These are phyloP conservation scores for Pomacea maculata DNA, from an alignment of 1,140 invertebrate genomes.

Conservation along the genomic window DNA sequence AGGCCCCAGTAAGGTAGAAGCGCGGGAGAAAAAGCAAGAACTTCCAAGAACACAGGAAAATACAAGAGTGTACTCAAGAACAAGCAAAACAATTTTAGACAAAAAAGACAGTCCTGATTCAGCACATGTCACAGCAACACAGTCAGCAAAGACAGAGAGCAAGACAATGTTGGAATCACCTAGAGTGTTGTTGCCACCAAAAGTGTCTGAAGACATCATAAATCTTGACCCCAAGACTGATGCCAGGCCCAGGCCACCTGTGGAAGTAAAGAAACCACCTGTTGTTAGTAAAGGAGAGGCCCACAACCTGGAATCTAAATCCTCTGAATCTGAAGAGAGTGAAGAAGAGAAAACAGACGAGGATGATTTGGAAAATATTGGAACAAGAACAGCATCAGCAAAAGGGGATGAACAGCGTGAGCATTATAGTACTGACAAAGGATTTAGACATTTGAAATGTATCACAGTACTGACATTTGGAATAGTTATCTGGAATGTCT, in stretches of 20 bases:
- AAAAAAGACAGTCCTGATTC: neutral
- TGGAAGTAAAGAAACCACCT: neutral
- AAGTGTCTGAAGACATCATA: neutral
- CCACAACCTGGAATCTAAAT: too few species aligned
- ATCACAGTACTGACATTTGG: too few species aligned
- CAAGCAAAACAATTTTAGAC: neutral
- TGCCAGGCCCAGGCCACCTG: neutral
- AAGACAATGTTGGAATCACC: neutral
- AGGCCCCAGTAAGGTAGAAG: neutral
- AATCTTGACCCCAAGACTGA: neutral
- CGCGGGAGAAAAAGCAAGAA: neutral
- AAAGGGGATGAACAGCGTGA: too few species aligned
- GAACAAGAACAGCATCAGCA: too few species aligned
- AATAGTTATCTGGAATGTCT: too few species aligned
- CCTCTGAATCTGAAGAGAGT: too few species aligned
- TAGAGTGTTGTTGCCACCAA: conserved; percentile 1
- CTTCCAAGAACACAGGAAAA: neutral
- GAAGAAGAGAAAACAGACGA: too few species aligned
- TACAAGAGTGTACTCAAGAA: conserved; percentile 13
- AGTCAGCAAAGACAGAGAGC: neutral
- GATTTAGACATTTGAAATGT: too few species aligned
- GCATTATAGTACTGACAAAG: too few species aligned
- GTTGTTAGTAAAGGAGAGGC: neutral
- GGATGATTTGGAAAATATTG: too few species aligned
- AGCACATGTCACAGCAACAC: neutral